phyloP scores from a whole-genome alignment of 2,797 vertebrate species.

The Gallinago nigripennis region DNA sequence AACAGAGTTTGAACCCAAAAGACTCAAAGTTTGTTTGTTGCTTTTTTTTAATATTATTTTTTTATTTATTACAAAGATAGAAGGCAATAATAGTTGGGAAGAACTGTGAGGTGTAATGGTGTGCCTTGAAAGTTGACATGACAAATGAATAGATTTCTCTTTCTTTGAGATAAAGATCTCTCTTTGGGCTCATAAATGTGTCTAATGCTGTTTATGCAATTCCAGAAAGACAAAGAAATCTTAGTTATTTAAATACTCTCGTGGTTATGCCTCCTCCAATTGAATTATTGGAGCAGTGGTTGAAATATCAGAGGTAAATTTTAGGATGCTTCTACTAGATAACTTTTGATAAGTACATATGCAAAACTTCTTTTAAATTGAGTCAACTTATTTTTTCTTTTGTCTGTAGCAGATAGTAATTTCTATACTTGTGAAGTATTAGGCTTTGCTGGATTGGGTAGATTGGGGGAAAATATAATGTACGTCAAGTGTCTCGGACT shows the following conservation, averaged over 20 bases:
- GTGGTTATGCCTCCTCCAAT: neutral
- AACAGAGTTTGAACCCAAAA: neutral
- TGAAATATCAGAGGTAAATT: neutral
- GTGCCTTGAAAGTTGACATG: neutral
- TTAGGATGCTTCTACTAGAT: neutral
- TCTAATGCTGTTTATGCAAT: neutral
- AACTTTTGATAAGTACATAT: neutral
- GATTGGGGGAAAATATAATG: neutral
- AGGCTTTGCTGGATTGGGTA: neutral
- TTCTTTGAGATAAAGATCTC: neutral
- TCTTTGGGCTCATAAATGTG: neutral
- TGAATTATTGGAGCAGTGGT: neutral
- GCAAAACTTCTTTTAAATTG: neutral
- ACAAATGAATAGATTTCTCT: neutral
- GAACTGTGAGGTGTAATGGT: neutral
- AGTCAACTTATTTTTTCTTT: neutral
- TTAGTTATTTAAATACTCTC: neutral
- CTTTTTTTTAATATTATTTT: neutral
- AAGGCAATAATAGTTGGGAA: neutral
- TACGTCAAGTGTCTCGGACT: neutral
- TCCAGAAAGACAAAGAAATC: neutral
- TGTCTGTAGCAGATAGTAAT: neutral
- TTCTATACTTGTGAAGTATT: neutral
- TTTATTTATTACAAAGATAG: neutral
- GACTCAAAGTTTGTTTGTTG: neutral